Evolutionary conservation across 2,113 vertebrate genomes (phyloP).

Genomic region (Aythya baeri): DNA sequence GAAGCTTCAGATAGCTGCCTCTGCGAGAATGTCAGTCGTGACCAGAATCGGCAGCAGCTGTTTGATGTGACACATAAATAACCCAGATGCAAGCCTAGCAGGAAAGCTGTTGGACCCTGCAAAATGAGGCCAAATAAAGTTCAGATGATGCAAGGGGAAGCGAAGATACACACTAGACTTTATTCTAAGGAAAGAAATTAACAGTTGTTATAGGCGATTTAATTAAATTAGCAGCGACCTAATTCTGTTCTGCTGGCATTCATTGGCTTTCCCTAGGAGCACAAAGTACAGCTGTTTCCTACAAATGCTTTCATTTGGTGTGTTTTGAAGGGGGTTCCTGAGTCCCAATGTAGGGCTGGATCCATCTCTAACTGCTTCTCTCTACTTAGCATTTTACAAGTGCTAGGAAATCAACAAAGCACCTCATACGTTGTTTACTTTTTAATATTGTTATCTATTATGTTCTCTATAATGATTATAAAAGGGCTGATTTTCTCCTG

Average conservation of each 20-base stretch:
- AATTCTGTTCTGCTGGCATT: not conserved
- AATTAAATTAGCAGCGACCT: not conserved
- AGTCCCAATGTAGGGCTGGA: not conserved
- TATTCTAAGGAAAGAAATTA: not conserved
- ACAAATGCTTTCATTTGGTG: not conserved
- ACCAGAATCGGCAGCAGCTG: not conserved
- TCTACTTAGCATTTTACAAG: not conserved
- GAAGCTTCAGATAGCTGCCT: not conserved
- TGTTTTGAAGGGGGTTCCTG: not conserved
- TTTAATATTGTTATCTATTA: not conserved
- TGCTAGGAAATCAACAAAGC: not conserved
- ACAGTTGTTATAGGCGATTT: not conserved
- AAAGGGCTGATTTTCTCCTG: not conserved
- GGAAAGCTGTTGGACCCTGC: not conserved
- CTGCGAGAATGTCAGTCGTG: not conserved
- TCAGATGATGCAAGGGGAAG: not conserved
- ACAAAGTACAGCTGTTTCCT: conserved; percentile 7
- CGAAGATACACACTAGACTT: not conserved
- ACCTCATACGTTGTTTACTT: not conserved
- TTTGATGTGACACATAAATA: not conserved
- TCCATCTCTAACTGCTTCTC: not conserved
- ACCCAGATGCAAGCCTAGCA: not conserved
- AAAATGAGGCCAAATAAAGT: not conserved
- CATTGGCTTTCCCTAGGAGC: not conserved
- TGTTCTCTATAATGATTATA: not conserved